Conservation (phyloP, 2,888 invertebrate genomes). For the Philaethria dido region DNA sequence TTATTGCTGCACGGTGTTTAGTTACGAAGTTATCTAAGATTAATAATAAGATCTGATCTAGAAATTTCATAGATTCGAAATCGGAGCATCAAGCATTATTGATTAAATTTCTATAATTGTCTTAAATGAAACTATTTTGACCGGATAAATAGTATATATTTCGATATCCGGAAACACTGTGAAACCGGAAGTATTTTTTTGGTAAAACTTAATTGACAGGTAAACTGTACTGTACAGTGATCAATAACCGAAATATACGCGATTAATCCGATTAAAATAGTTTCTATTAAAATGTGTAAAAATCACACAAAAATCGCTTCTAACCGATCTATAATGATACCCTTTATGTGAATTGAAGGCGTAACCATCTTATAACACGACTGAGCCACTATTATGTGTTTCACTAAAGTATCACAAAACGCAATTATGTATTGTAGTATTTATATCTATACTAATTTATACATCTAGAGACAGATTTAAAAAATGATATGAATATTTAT, state of each 20-base stretch:
- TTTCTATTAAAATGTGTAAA: too few species aligned
- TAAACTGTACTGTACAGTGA: too few species aligned
- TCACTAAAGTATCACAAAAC: slow-evolving; percentile 12
- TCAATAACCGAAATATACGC: too few species aligned
- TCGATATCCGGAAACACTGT: too few species aligned
- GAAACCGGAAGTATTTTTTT: too few species aligned
- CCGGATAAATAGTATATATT: too few species aligned
- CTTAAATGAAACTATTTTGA: too few species aligned
- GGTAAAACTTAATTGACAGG: too few species aligned
- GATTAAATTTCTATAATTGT: too few species aligned
- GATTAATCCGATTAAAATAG: too few species aligned
- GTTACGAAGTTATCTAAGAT: background rate
- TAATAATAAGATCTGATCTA: background rate
- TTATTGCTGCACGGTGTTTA: slow-evolving; percentile 21
- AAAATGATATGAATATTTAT: slow-evolving; percentile 39
- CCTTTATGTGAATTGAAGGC: background rate
- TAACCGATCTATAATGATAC: background rate
- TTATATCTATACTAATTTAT: background rate
- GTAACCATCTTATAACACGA: background rate
- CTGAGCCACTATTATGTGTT: slow-evolving; percentile 4
- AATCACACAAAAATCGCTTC: too few species aligned
- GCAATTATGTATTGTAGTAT: slow-evolving; percentile 1
- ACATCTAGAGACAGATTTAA: slow-evolving; percentile 17
- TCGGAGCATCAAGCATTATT: background rate
- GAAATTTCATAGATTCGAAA: background rate